Evolutionary conservation across 1,140 invertebrate species (phyloP).

Genomic region (Phenacoccus solenopsis): DNA sequence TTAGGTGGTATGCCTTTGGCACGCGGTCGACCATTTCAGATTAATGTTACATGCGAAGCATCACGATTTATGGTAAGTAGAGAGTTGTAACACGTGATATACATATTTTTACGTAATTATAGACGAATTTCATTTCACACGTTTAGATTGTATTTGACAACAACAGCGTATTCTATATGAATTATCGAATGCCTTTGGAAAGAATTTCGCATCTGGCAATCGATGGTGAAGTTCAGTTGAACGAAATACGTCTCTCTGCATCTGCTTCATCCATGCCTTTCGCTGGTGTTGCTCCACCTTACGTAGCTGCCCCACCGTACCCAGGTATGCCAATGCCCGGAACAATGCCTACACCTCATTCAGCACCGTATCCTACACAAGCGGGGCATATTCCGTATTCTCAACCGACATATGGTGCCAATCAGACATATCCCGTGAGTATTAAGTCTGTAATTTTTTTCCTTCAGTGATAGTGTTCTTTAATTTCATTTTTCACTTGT

Average conservation of each 20-base stretch:
- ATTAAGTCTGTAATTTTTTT: too few species aligned
- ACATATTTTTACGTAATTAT: too few species aligned
- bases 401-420: background rate
- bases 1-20: constrained; percentile 50
- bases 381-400: background rate
- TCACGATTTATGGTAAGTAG: constrained; percentile 48
- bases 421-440: background rate
- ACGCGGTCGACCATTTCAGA: constrained; percentile 54
- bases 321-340: constrained; percentile 8
- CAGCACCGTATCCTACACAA: background rate
- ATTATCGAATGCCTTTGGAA: constrained; percentile 51
- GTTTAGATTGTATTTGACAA: background rate
- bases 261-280: background rate
- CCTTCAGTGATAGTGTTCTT: too few species aligned
- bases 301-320: background rate
- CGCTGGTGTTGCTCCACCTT: background rate
- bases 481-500: too few species aligned
- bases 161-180: constrained; percentile 35
- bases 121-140: too few species aligned
- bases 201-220: constrained; percentile 52
- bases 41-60: constrained; percentile 54
- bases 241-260: constrained; percentile 8
- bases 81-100: too few species aligned
- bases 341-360: background rate
- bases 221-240: constrained; percentile 49